Base-by-base conservation (phyloP, 2,888 invertebrate genomes). In the Nomada lathburiana region DNA sequence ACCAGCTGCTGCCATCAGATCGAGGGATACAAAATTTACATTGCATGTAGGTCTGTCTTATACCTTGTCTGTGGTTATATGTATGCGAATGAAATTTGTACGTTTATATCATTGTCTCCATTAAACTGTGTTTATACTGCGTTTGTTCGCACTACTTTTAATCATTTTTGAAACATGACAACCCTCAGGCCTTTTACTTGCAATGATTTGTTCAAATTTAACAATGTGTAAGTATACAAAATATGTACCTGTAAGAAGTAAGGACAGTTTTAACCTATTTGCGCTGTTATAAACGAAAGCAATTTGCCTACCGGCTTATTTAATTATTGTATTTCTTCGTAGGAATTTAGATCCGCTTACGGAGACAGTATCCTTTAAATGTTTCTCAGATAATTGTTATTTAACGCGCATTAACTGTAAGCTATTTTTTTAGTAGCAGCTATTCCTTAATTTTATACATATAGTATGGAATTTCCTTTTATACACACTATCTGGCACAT, bases 261-360 rank as follows among this genome's bases (percentile, higher is more conserved):
- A 18, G 11, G 20, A 16, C 10, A 1, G 52, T 20, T 11, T 11
- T 87, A 86, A 86, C 82, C 86, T 77, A 60, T 44, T 16, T 26
- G 2, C 18, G 11, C 20, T 13, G 18, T 65, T 36, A 20, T 53
- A 57, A 55, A 42, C n/a, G 13, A 57, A 26, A 50, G 52, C 1
- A 16, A 0, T n/a, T 36, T 16, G n/a, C 29, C 18, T 63, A 26
- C 0, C 20, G 36, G 3, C 23, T 16, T 53, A 42, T 23, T 10
- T 59, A 64, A 44, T 59, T 10, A 76, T 3, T 60, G 0, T 16
- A 90, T 89, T 89, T 83, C 90, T 85, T 95, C 96, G 80, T 94
- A 98, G 98, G 79, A 99, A 99, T 94, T 95, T 99, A 93, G 99
- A 99, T 94, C 98, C 98, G 0, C 94, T 99, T 70, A 99, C 99